Evolutionary conservation across 2,888 invertebrate genomes (phyloP), one percentile per base, ranked within the genome.

Genomic region (Papilio elwesi): DNA sequence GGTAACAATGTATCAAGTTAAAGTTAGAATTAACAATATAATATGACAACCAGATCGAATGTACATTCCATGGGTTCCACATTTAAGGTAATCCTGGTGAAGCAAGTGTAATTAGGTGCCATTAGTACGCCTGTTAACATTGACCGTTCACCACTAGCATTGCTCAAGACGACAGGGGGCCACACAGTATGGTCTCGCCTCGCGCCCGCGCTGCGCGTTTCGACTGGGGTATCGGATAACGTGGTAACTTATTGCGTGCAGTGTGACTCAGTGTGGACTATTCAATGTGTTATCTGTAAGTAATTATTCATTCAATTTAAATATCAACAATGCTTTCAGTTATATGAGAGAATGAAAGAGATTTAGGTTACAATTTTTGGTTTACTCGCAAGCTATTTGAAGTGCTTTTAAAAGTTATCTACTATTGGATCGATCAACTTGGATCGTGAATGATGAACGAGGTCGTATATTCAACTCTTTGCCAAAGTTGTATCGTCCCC

Each of bases 101-200:
- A 62, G 59, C 43, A 62, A 62, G 15, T 36, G 36, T 36, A 36
- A 57, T 57, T 62, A 43, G 57, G n/a, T 53, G 12, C 64, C 63
- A 11, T 63, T 53, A 72, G 74, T 78, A 76, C 57, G 48, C 78
- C 83, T 77, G 84, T 79, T 87, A 87, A 85, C 87, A 87, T 86
- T 87, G 87, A 86, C 85, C 87, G 82, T 74, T 78, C 77, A 74
- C 76, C 68, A 70, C 75, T 15, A 38, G 43, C 49, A 26, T 64
- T 64, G 53, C 63, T 66, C 43, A 55, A 57, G 73, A 15, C 38
- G 68, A 64, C 43, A n/a, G 36, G 52, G 71, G 67, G 51, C 59
- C 51, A 38, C 13, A 38, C 71, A 69, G 68, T 69, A 4, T 15
- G 10, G 55, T 43, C 7, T 36, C 55, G 55, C 26, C 47, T 43